phyloP scores from a whole-genome alignment of 2,888 invertebrate genomes.

The Drosophila demipolita region DNA sequence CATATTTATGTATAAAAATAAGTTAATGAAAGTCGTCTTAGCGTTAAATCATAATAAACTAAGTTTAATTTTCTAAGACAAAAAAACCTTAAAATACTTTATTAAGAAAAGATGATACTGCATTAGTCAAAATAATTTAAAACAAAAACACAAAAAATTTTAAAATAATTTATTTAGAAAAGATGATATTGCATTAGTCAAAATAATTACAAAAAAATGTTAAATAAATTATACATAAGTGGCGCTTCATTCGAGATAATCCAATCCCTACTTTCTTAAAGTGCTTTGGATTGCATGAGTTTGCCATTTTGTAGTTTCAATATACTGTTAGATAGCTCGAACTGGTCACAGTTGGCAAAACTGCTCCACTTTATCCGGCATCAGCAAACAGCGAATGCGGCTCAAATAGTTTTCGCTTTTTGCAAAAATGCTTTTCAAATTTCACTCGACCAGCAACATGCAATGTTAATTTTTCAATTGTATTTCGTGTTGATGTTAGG shows the following conservation, averaged over 20 bases:
- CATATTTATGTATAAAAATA: background rate
- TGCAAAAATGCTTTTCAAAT: slow-evolving; percentile 44
- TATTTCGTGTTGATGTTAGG: slow-evolving; percentile 27
- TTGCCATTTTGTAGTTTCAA: background rate
- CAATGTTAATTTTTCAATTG: slow-evolving; percentile 60
- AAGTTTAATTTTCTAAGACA: background rate
- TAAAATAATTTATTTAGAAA: background rate
- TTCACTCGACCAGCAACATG: slow-evolving; percentile 46
- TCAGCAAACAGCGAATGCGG: slow-evolving; percentile 17
- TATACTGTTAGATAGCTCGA: slow-evolving; percentile 7
- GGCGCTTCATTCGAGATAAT: background rate
- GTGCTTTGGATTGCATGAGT: slow-evolving; percentile 9
- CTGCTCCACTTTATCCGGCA: slow-evolving; percentile 54
- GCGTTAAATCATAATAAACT: too few species aligned
- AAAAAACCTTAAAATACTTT: background rate
- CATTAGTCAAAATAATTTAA: background rate
- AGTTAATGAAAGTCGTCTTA: background rate
- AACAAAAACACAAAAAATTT: background rate
- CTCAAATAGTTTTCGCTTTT: slow-evolving; percentile 67
- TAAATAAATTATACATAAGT: background rate
- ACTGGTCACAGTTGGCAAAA: slow-evolving; percentile 58
- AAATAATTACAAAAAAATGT: background rate
- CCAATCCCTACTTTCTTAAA: background rate
- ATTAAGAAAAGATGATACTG: background rate
- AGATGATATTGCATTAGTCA: background rate